These are phyloP conservation scores for Apodemia hepburni DNA, from an alignment of 2,888 invertebrate species.

Conservation along the genomic window DNA sequence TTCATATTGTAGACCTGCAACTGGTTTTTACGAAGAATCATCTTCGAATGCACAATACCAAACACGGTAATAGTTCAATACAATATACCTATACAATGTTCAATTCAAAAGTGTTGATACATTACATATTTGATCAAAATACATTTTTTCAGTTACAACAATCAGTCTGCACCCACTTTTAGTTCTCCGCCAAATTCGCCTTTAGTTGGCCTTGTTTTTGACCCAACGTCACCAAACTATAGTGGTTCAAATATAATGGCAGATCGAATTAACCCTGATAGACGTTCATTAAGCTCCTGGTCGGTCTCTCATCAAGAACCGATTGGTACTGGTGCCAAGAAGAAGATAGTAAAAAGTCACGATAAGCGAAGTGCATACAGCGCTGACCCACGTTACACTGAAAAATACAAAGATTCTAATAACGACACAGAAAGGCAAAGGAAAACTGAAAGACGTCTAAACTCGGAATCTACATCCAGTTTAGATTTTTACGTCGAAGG, in stretches of 20 bases:
- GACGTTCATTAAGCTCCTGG: slow-evolving; percentile 63
- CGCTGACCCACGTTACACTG: slow-evolving; percentile 58
- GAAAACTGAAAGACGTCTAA: slow-evolving; percentile 55
- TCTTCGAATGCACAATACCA: slow-evolving; percentile 55
- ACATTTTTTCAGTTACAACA: slow-evolving; percentile 59
- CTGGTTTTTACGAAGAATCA: slow-evolving; percentile 63
- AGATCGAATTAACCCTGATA: slow-evolving; percentile 55
- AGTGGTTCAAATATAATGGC: slow-evolving; percentile 54
- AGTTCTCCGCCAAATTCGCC: slow-evolving; percentile 73
- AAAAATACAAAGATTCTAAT: slow-evolving; percentile 57
- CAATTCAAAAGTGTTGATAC: not conserved
- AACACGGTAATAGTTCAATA: slow-evolving; percentile 44
- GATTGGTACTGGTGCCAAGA: slow-evolving; percentile 72
- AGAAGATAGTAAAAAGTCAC: slow-evolving; percentile 70
- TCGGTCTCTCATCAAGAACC: slow-evolving; percentile 64
- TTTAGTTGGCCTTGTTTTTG: slow-evolving; percentile 64
- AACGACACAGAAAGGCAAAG: slow-evolving; percentile 58
- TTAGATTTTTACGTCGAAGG: slow-evolving; percentile 81
- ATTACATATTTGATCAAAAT: not conserved
- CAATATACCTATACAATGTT: not conserved
- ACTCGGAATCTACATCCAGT: slow-evolving; percentile 75
- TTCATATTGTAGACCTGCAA: slow-evolving; percentile 60
- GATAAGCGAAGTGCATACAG: slow-evolving; percentile 61
- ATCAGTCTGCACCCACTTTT: slow-evolving; percentile 63
- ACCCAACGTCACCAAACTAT: slow-evolving; percentile 64